Base-by-base conservation (phyloP, 2,797 vertebrate genomes). In the Gambusia yucatana region DNA sequence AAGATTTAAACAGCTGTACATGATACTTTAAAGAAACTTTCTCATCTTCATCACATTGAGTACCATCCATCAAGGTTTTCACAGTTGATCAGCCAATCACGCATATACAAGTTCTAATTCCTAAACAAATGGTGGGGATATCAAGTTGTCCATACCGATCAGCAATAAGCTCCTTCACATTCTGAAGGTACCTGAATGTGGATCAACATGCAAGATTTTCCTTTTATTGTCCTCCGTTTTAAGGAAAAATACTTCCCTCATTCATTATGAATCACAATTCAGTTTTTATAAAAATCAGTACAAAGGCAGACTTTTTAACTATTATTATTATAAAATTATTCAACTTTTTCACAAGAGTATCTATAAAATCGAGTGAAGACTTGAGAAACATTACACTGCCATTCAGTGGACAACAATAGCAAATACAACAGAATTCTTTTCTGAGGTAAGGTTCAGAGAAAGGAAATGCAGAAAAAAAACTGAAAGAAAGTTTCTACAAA, bases 371-470 rank as follows among this genome's bases (percentile, higher is more conserved):
- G 13, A 50, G 72, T 59, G 71, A 83, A 85, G 80, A 74, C 70
- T 17, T 47, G 30, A 78, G 9, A 77, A 28, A 77, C 36, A 87
- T 76, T 83, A 83, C 72, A 81, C 90, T 88, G 89, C 92, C 92
- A 79, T 92, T 36, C 22, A 17, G 81, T 77, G 92, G 91, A 78
- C 77, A 77, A 75, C 3, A 2, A 0, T n/a, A 81, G 88, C 30
- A 91, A 83, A 25, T 82, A 84, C 91, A 89, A 3, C 82, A 65
- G 72, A 48, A 78, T 73, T 63, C 75, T 33, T 63, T 36, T 63
- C 65, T 25, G 50, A 67, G n/a, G 61, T 9, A 0, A 43, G 43
- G 61, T 59, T 86, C 73, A 82, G 61, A 77, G 30, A 39, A 69
- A 33, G 8, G 16, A 36, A 63, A 36, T 8, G 3, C 16, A 39